phyloP scores from a whole-genome alignment of 1,140 invertebrate genomes.

The Trichonephila clavipes region DNA sequence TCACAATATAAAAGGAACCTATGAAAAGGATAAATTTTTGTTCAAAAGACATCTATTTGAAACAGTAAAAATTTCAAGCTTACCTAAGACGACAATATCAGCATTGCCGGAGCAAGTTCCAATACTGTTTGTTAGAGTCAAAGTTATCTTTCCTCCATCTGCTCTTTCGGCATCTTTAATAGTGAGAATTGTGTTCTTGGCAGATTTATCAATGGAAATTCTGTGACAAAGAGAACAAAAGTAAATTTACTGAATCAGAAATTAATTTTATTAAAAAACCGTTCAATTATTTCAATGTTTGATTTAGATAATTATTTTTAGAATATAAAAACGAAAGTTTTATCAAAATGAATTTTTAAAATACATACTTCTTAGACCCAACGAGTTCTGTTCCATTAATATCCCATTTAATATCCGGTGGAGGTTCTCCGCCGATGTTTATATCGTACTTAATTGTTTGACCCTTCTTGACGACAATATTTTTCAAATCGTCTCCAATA shows the following conservation, averaged over 20 bases:
- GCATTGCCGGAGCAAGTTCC: slow-evolving; percentile 90
- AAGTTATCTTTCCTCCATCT: slow-evolving; percentile 95
- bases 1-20: too few species aligned
- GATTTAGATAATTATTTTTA: too few species aligned
- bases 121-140: slow-evolving; percentile 91
- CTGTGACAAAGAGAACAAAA: slow-evolving; percentile 54
- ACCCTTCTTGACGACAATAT: slow-evolving; percentile 95
- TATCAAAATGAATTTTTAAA: too few species aligned
- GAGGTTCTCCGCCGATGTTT: slow-evolving; percentile 96
- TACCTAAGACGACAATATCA: slow-evolving; percentile 93
- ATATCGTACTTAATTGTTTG: slow-evolving; percentile 96
- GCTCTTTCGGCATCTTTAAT: slow-evolving; percentile 90
- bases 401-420: slow-evolving; percentile 93
- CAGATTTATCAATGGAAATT: slow-evolving; percentile 82
- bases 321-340: too few species aligned
- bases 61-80: slow-evolving; percentile 74
- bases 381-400: slow-evolving; percentile 88
- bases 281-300: not conserved
- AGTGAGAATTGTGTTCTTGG: slow-evolving; percentile 93
- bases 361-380: slow-evolving; percentile 79
- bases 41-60: too few species aligned
- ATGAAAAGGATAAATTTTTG: too few species aligned
- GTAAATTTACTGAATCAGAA: not conserved
- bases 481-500: slow-evolving; percentile 91
- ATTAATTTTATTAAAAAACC: too few species aligned